These are phyloP conservation scores for Oligia strigilis DNA, from an alignment of 2,888 invertebrate species.

Conservation along the genomic window DNA sequence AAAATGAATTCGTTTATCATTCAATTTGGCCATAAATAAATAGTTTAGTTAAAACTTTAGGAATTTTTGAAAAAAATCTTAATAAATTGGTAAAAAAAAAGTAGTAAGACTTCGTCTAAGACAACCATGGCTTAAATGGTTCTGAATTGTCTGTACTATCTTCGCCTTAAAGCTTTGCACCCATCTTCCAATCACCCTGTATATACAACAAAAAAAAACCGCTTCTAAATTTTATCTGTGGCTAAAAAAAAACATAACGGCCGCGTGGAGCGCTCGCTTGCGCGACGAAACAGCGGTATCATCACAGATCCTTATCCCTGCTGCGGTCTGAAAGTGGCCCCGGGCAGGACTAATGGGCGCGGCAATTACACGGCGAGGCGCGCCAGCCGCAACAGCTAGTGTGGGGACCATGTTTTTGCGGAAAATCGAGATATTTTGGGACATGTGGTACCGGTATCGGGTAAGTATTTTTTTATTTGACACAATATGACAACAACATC, in stretches of 20 bases:
- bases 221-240: constrained; percentile 44
- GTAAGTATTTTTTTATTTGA: too few relatives aligned
- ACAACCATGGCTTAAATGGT: too few relatives aligned
- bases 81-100: too few relatives aligned
- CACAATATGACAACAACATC: too few relatives aligned
- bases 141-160: too few relatives aligned
- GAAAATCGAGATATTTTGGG: constrained; percentile 19
- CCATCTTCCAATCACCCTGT: too few relatives aligned
- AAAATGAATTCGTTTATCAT: too few relatives aligned
- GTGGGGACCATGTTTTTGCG: constrained; percentile 12
- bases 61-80: too few relatives aligned
- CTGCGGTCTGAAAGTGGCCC: constrained; percentile 71
- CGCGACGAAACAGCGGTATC: constrained; percentile 68
- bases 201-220: constrained; percentile 37
- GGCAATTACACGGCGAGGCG: constrained; percentile 78
- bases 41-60: too few relatives aligned
- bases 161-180: too few relatives aligned
- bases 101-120: too few relatives aligned
- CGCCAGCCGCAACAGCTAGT: constrained; percentile 57
- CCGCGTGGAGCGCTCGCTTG: constrained; percentile 40
- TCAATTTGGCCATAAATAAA: too few relatives aligned
- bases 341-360: constrained; percentile 79
- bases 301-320: constrained; percentile 75
- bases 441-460: background rate
- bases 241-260: constrained; percentile 44